Percentiles rank a stretch among this genome's conserved stretches.
Evolutionary conservation across 1,140 invertebrate genomes (phyloP).

Genomic region (Nymphalis io): DNA sequence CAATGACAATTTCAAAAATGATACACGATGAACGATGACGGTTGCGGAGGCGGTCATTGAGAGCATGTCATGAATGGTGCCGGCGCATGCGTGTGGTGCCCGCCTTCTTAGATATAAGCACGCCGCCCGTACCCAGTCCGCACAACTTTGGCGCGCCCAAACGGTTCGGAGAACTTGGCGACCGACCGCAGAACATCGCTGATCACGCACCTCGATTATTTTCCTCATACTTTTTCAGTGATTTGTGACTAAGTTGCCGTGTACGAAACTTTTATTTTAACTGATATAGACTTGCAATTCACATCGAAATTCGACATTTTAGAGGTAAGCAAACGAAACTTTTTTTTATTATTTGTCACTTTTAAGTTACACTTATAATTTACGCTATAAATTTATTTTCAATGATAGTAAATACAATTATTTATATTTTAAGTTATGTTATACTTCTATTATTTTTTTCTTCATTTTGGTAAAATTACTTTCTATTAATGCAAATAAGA

Average conservation of each 20-base stretch:
- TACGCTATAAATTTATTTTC: background rate
- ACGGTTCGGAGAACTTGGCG: constrained; percentile 59
- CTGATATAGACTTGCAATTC: background rate
- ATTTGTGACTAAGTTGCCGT: constrained; percentile 51
- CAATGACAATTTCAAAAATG: constrained; percentile 6
- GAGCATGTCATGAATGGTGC: constrained; percentile 70
- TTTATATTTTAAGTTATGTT: too few relatives aligned
- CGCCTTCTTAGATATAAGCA: constrained; percentile 69
- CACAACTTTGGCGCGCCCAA: constrained; percentile 74
- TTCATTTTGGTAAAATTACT: too few relatives aligned
- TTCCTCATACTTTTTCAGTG: constrained; percentile 42
- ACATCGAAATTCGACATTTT: constrained; percentile 6
- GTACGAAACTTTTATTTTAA: constrained; percentile 9
- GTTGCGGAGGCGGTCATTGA: constrained; percentile 72
- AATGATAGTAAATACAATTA: too few relatives aligned
- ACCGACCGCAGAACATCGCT: constrained; percentile 37
- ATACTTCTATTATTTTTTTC: too few relatives aligned
- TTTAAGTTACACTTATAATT: background rate
- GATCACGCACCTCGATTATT: constrained; percentile 34
- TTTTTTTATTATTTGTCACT: background rate
- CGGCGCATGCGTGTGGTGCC: constrained; percentile 64
- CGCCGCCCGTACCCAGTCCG: constrained; percentile 52
- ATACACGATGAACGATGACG: constrained; percentile 46
- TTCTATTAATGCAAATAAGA: too few relatives aligned
- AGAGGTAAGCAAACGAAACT: background rate